Evolutionary conservation across 2,888 invertebrate species (phyloP), one percentile per base, ranked within the genome.

Genomic region (Portevinia maculata): DNA sequence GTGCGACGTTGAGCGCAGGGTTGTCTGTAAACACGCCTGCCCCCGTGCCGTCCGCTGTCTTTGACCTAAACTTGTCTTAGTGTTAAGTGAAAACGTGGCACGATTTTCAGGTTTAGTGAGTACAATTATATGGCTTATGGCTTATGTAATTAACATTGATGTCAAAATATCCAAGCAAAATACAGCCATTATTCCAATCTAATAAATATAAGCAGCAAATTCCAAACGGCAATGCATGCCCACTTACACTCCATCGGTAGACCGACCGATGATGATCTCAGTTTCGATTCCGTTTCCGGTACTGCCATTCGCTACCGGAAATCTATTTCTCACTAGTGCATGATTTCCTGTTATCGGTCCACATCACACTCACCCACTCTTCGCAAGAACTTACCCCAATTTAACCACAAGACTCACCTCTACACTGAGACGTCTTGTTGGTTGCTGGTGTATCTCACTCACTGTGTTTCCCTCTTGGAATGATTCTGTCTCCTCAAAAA

Each of bases 321-420:
- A 78, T 78, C 71, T 71, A 65, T 78, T 53, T 71, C 53, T 65
- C 59, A 59, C 65, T 46, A 71, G 59, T 44, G 44, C 44, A 73
- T 79, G 60, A 73, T 79, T 67, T 79, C 65, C 79, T 65, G 65
- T 65, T 65, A 65, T 73, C 73, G 59, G 65, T 60, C 60, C 15
- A 21, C 48, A 64, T 52, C 28, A 7, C 67, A 62, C 8, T 46
- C 41, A 28, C 34, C 8, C 6, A 5, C 4, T n/a, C 24, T 17
- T 15, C 32, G 44, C 24, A 50, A 39, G 15, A 28, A 30, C n/a
- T 64, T 39, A 13, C 46, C 28, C 30, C 39, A 46, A 64, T 57
- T 70, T 34, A 57, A 64, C 57, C 70, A 15, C 34, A 46, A 13
- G 57, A 30, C 19, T 50, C 32, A 32, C 19, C 41, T 19, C 15